Base-by-base conservation (phyloP, 2,797 vertebrate species). In the Micromesistius poutassou region DNA sequence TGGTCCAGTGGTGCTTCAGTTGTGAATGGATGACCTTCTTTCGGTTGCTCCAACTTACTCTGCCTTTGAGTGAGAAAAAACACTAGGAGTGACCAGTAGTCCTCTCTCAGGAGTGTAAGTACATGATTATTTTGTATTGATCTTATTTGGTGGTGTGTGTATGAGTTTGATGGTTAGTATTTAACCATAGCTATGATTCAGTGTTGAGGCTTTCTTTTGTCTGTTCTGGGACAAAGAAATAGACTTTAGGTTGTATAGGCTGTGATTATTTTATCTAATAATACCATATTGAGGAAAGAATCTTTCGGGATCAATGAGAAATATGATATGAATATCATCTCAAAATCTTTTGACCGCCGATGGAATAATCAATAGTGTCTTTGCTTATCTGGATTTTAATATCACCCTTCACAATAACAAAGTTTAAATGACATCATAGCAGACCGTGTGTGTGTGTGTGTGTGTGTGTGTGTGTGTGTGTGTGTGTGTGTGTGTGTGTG, bases 71-170 rank as follows among this genome's bases (percentile, higher is more conserved):
- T 84, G 77, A 78, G 36, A 55, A 85, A 33, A 75, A 31, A 4
- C 68, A 1, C 12, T 16, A 71, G 68, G 66, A 84, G 68, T 74
- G 40, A 40, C 74, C 75, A 83, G 78, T 82, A 77, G 71, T 73
- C 22, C 81, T 73, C 30, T 84, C 71, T 31, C 30, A 71, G 14
- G 73, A 85, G 90, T 74, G 79, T 93, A 85, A 92, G 91, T 93
- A 90, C 46, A 68, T 33, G 5, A 74, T 4, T 74, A 70, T 82
- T 85, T 84, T 79, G 13, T 71, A 79, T 35, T 40, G 16, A 83
- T 80, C 71, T 46, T 72, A 42, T 72, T 80, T 33, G 76, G 35
- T 30, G 76, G 72, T 81, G 46, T 19, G 19, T 79, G 66, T 75
- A 30, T 55, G 46, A n/a, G 55, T 62, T 62, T n/a, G 55, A n/a